Evolutionary conservation across 2,113 vertebrate genomes (phyloP), one percentile per base, ranked within the genome.

Genomic region (Callopanchax toddi): DNA sequence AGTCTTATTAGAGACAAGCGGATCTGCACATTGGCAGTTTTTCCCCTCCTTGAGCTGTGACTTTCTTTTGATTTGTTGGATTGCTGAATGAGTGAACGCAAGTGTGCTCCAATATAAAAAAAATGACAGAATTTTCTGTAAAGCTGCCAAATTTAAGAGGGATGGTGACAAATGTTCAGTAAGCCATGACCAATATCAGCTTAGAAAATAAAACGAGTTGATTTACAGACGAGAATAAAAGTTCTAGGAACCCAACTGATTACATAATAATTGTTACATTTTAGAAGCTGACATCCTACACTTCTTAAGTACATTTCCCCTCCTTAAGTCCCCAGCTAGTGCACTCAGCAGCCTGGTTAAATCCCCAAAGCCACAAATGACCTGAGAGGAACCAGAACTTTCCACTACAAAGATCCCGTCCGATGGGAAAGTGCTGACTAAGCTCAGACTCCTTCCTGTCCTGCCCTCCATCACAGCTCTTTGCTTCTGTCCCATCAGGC

Each of bases 21-120:
- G 75, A 81, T 76, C 63, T 76, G 67, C 66, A 37, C 67, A 71
- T 60, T 60, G 76, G 80, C 29, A 75, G 57, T 52, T 34, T 40
- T 51, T 68, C 52, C 21, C 69, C 22, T 51, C 15, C 11, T 46
- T 21, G 55, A 71, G 54, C 76, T 64, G 80, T 64, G 79, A 87
- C 79, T 83, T 83, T 63, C 66, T 69, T 48, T 74, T 68, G 70
- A 87, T 82, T 86, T 79, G 59, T 75, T 74, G 83, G 73, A 81
- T 53, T 76, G 68, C 76, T 74, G 76, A 87, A 84, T 78, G 84
- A 84, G 67, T 86, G 78, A 82, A 85, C 83, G 84, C 79, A 84
- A 87, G 86, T 70, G 71, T 77, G 80, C 69, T 69, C 86, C 82
- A 89, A 88, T 89, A 84, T 87, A 77, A 86, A 69, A 79, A 76